phyloP scores from a whole-genome alignment of 92 coral and sea anemone genomes.

The Palythoa caribaeorum region DNA sequence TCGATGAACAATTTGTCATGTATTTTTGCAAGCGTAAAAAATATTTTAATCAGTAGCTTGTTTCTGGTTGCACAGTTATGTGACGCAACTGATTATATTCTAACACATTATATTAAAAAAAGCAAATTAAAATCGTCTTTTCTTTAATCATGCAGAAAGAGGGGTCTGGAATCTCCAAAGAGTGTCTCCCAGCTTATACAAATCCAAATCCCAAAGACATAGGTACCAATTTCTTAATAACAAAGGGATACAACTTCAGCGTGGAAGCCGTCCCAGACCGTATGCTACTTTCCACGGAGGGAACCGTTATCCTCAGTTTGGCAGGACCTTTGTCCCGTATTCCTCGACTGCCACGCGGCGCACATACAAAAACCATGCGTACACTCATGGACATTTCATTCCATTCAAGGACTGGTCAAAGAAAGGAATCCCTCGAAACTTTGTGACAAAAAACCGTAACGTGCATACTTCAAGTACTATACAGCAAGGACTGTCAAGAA shows the following conservation, averaged over 20 bases:
- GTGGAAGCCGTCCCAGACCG: not conserved
- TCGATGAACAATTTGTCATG: too few relatives aligned
- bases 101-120: not conserved
- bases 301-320: not conserved
- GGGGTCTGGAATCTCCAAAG: not conserved
- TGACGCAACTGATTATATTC: not conserved
- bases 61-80: not conserved
- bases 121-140: not conserved
- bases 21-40: too few relatives aligned
- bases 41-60: not conserved
- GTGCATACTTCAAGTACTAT: not conserved
- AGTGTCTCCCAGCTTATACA: not conserved
- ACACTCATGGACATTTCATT: conserved; percentile 8
- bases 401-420: conserved; percentile 47
- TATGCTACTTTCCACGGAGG: not conserved
- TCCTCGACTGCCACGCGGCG: conserved; percentile 15
- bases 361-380: not conserved
- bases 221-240: conserved; percentile 7
- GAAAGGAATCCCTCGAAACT: conserved; percentile 30
- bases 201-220: not conserved
- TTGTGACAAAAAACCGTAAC: not conserved
- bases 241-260: not conserved
- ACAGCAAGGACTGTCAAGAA: not conserved
- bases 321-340: not conserved
- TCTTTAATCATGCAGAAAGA: not conserved